Evolutionary conservation across 2,113 vertebrate genomes (phyloP).

Genomic region (Saccopteryx bilineata): DNA sequence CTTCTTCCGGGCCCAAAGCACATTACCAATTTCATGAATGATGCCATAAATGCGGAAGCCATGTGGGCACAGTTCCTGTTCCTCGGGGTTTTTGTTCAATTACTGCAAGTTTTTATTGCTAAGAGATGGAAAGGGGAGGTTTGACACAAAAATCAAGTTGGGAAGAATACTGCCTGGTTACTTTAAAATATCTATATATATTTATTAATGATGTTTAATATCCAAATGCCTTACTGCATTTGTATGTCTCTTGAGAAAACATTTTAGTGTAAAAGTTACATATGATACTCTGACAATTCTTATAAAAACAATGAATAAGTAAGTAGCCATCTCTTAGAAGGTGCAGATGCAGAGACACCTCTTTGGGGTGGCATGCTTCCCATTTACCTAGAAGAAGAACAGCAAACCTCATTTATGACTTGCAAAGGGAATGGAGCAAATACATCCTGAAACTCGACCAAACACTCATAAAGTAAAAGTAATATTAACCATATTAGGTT

Average conservation of each 20-base stretch:
- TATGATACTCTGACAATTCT: neutral
- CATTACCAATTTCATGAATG: neutral
- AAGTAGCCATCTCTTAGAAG: neutral
- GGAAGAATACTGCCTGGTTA: neutral
- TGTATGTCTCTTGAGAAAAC: slow-evolving; percentile 3
- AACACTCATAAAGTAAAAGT: neutral
- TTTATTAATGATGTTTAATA: neutral
- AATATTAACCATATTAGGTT: neutral
- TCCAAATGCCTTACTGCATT: neutral
- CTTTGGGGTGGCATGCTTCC: neutral
- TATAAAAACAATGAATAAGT: neutral
- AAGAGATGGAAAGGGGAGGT: neutral
- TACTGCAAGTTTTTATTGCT: neutral
- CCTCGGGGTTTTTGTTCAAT: neutral
- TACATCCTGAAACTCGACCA: neutral
- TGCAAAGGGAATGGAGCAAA: neutral
- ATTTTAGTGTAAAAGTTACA: neutral
- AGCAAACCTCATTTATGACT: neutral
- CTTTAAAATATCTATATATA: neutral
- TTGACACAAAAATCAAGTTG: neutral
- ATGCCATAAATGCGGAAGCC: neutral
- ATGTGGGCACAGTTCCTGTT: rapidly evolving
- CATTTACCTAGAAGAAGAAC: neutral
- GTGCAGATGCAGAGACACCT: neutral
- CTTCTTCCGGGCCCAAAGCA: neutral